Conservation (phyloP, 2,797 vertebrate genomes). For the Delichon dasypus region DNA sequence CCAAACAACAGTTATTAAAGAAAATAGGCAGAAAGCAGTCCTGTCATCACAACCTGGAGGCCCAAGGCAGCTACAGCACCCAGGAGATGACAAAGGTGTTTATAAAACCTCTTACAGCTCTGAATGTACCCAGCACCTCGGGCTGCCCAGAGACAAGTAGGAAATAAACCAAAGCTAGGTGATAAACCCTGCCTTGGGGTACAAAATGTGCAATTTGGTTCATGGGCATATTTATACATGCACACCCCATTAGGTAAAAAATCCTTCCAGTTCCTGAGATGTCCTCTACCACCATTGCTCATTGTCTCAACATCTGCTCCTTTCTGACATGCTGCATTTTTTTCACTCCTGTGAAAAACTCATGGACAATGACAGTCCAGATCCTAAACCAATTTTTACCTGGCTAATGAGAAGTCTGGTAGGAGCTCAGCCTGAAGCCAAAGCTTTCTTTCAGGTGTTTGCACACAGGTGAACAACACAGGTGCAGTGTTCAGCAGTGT, state of each 20-base stretch:
- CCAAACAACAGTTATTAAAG: not conserved
- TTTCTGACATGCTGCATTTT: not conserved
- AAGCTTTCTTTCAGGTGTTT: not conserved
- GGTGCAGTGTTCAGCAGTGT: not conserved
- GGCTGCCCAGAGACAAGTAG: not conserved
- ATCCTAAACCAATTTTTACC: not conserved
- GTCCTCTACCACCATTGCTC: not conserved
- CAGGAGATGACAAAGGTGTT: not conserved
- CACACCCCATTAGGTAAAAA: fast-evolving
- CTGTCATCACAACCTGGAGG: not conserved
- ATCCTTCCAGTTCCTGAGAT: not conserved
- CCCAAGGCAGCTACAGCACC: not conserved
- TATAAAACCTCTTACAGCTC: not conserved
- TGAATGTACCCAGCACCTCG: not conserved
- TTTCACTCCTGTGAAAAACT: not conserved
- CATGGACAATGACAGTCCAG: not conserved
- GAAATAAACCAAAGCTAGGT: not conserved
- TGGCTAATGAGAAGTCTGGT: not conserved
- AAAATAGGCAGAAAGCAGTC: not conserved
- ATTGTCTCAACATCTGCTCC: not conserved
- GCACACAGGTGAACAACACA: not conserved
- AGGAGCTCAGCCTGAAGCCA: not conserved
- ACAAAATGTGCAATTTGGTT: not conserved
- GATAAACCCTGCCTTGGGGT: not conserved
- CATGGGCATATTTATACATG: not conserved